phyloP scores from a whole-genome alignment of 2,113 vertebrate genomes.

The Dendrocopos noguchii region DNA sequence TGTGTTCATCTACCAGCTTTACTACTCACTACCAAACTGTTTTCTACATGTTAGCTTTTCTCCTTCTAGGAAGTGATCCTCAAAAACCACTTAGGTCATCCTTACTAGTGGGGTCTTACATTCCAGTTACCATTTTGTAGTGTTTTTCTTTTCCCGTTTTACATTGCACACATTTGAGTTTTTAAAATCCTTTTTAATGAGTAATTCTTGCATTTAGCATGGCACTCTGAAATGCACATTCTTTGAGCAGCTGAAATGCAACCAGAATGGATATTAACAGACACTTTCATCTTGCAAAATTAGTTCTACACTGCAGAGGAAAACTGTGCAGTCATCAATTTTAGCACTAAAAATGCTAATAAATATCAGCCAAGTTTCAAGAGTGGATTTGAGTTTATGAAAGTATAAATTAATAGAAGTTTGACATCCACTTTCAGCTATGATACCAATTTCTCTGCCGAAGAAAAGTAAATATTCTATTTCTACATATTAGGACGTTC shows the following conservation, averaged over 20 bases:
- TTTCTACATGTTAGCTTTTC: neutral
- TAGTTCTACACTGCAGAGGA: neutral
- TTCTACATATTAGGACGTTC: neutral
- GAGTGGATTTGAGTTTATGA: neutral
- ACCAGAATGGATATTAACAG: neutral
- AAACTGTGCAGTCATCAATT: neutral
- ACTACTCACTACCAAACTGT: neutral
- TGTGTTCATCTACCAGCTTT: neutral
- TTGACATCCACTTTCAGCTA: neutral
- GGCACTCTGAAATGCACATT: neutral
- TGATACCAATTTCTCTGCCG: neutral
- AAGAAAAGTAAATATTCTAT: neutral
- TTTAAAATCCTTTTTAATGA: neutral
- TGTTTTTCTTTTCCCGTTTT: neutral
- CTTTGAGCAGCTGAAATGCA: neutral
- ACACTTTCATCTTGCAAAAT: neutral
- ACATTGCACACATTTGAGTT: neutral
- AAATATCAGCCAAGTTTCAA: neutral
- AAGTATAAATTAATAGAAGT: neutral
- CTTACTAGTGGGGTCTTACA: neutral
- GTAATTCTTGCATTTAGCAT: neutral
- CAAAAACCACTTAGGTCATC: neutral
- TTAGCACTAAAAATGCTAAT: neutral
- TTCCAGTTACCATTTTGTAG: neutral
- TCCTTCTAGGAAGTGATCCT: neutral